Percentiles rank a stretch among this genome's conserved stretches.
Conservation (phyloP, 2,797 vertebrate genomes). For the Acropternis orthonyx region DNA sequence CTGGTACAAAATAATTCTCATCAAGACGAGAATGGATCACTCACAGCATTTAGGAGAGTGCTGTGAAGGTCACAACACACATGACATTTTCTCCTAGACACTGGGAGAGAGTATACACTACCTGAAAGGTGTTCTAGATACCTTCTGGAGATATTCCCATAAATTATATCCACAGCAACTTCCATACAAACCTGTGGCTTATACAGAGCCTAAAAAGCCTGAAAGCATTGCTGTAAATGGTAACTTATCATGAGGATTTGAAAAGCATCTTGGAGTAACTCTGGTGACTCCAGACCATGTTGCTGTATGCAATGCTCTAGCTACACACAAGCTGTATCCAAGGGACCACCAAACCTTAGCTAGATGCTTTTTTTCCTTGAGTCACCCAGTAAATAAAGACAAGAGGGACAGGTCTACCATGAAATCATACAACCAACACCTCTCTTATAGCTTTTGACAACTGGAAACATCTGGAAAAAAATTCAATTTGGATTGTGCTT, state of each 20-base stretch:
- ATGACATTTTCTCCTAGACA: neutral
- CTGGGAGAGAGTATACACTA: neutral
- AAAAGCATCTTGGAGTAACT: neutral
- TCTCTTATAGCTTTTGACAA: neutral
- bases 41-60: neutral
- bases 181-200: neutral
- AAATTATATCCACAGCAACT: neutral
- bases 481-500: neutral
- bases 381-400: neutral
- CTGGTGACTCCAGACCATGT: neutral
- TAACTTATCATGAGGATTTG: accelerated
- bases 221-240: neutral
- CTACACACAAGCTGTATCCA: neutral
- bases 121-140: neutral
- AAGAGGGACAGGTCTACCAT: neutral
- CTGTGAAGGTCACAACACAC: neutral
- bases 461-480: neutral
- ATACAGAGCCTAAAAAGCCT: neutral
- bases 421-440: neutral
- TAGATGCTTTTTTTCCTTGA: neutral
- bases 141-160: neutral
- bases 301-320: neutral
- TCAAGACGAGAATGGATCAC: neutral
- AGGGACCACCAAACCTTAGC: neutral
- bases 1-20: neutral